A percentile compares a stretch with the other conserved stretches of the same genome.
These are phyloP conservation scores for Gallinago stenura DNA, from an alignment of 2,797 vertebrate genomes.

Conservation along the genomic window DNA sequence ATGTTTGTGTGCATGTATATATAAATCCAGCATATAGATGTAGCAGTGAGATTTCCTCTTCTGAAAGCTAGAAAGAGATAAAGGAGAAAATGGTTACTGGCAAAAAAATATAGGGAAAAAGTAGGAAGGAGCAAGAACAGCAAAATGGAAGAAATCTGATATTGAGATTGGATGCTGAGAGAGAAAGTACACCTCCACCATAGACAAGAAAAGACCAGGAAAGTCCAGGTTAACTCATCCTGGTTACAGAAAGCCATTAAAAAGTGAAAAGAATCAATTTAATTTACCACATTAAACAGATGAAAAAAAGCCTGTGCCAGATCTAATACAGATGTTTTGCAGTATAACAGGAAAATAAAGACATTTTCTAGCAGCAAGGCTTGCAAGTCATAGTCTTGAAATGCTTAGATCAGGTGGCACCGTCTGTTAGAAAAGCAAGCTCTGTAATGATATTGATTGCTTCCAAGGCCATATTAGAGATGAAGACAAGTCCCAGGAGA, in stretches of 20 bases:
- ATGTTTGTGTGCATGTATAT: not conserved
- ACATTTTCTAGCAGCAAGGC: conserved; percentile 53
- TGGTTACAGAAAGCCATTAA: conserved; percentile 3
- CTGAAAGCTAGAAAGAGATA: not conserved
- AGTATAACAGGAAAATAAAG: conserved; percentile 66
- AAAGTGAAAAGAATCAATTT: conserved; percentile 37
- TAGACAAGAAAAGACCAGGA: not conserved
- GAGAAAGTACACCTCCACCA: not conserved
- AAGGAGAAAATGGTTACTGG: not conserved
- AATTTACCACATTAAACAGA: conserved; percentile 59
- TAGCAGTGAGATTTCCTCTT: not conserved
- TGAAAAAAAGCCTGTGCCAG: not conserved
- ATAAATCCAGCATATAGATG: not conserved
- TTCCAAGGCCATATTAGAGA: conserved; percentile 87
- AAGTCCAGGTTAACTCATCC: not conserved
- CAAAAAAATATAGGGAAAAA: not conserved
- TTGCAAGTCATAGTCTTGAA: conserved; percentile 29
- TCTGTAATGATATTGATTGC: conserved; percentile 90
- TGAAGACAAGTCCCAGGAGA: conserved; percentile 84
- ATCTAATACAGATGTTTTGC: conserved; percentile 29
- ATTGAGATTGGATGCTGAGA: not conserved
- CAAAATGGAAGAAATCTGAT: not conserved
- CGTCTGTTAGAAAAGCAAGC: conserved; percentile 73
- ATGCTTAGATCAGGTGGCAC: conserved; percentile 80
- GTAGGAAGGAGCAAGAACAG: not conserved